A percentile compares a stretch with the other conserved stretches of the same genome.
These are phyloP conservation scores for Tetramorium parvispinum DNA, from an alignment of 1,140 invertebrate genomes.

Conservation along the genomic window DNA sequence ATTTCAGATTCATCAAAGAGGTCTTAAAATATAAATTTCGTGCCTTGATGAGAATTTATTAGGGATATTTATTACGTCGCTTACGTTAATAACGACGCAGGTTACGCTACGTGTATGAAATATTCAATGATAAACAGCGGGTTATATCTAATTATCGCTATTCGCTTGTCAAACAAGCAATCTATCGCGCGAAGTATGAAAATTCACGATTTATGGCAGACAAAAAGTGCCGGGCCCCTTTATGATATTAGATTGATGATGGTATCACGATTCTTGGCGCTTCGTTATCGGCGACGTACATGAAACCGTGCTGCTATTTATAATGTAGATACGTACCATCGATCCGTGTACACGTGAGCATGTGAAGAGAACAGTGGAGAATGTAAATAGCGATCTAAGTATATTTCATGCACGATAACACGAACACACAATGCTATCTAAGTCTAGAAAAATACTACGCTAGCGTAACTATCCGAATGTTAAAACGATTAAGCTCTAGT, in stretches of 20 bases:
- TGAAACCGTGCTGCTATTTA: slow-evolving; percentile 13
- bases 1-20: not conserved
- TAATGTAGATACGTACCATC: slow-evolving; percentile 65
- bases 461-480: not conserved
- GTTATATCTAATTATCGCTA: slow-evolving; percentile 2
- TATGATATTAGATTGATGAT: slow-evolving; percentile 30
- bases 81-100: not conserved
- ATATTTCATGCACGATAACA: slow-evolving; percentile 45
- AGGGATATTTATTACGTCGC: not conserved
- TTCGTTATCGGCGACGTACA: slow-evolving; percentile 24
- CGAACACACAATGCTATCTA: slow-evolving; percentile 36
- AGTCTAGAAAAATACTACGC: not conserved
- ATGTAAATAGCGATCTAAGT: slow-evolving; percentile 20
- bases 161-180: not conserved
- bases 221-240: not conserved
- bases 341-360: slow-evolving; percentile 53
- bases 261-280: slow-evolving; percentile 9
- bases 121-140: not conserved
- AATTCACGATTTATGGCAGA: not conserved
- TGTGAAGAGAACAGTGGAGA: slow-evolving; percentile 39
- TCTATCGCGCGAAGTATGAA: not conserved
- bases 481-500: not conserved
- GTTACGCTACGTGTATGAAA: not conserved
- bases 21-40: slow-evolving; percentile 1
- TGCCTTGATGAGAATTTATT: not conserved